Conservation (phyloP, 2,113 vertebrate species). For the Pomatorhinus ruficollis region DNA sequence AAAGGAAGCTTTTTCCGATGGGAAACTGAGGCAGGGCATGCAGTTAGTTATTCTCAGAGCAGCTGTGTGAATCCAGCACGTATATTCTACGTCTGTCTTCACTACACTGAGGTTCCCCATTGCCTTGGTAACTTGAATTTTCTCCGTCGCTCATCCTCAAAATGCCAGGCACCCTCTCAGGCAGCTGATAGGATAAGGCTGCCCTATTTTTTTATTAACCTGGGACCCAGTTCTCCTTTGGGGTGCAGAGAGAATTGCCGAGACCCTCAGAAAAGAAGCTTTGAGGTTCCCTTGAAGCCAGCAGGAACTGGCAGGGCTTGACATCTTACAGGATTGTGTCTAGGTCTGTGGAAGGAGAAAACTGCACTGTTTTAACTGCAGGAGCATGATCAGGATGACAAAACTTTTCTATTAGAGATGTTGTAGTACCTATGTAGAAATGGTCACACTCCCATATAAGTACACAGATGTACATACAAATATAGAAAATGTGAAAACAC, state of each 20-base stretch:
- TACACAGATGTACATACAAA: rapidly evolving
- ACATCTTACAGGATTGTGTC: not conserved
- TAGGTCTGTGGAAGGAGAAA: not conserved
- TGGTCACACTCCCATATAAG: not conserved
- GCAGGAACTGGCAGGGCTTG: not conserved
- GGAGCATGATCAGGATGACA: not conserved
- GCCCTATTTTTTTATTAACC: slow-evolving; percentile 34
- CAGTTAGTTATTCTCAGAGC: not conserved
- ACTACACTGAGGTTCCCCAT: not conserved
- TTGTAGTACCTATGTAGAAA: not conserved
- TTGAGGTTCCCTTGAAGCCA: not conserved
- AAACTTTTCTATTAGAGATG: not conserved
- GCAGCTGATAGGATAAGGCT: not conserved
- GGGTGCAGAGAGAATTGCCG: not conserved
- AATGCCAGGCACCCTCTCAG: not conserved
- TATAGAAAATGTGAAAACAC: not conserved
- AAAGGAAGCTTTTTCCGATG: not conserved
- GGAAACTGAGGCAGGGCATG: not conserved
- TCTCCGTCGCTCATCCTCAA: not conserved
- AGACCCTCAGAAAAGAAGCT: not conserved
- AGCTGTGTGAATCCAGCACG: rapidly evolving
- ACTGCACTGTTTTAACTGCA: not conserved
- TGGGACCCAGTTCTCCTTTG: not conserved
- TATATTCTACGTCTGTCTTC: not conserved
- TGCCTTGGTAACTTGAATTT: not conserved